Conservation (phyloP, 2,113 vertebrate genomes). For the Brachyhypopomus gauderio region DNA sequence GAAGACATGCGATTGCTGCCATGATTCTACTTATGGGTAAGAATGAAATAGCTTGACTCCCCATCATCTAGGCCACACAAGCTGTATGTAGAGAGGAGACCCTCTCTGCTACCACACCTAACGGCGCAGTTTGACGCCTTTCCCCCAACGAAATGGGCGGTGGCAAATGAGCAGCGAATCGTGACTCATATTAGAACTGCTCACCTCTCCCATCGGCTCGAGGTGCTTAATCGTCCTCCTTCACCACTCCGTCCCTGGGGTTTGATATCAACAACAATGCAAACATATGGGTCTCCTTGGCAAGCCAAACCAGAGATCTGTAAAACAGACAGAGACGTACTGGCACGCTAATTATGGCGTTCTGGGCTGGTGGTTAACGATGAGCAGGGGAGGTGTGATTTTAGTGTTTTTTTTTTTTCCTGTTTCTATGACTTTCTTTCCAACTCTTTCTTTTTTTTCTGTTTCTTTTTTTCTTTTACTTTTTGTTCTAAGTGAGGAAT, state of each 20-base stretch:
- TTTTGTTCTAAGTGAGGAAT: neutral
- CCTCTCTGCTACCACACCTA: neutral
- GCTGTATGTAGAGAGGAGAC: neutral
- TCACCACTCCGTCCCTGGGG: neutral
- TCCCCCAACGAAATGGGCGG: neutral
- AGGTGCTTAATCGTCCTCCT: neutral
- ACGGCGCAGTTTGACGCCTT: neutral
- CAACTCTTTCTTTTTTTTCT: neutral
- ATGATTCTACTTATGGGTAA: too few species aligned
- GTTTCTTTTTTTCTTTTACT: neutral
- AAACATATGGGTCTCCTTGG: slow-evolving; percentile 26
- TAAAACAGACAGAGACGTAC: neutral
- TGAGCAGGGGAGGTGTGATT: slow-evolving; percentile 19
- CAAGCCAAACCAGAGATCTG: neutral
- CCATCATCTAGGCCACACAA: too few species aligned
- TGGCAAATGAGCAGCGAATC: neutral
- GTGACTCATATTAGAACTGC: neutral
- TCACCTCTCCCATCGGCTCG: neutral
- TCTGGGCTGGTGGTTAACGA: slow-evolving; percentile 11
- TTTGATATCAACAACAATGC: neutral
- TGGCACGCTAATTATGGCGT: slow-evolving; percentile 27
- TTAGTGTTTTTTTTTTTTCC: too few species aligned
- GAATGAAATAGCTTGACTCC: too few species aligned
- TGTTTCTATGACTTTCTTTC: slow-evolving; percentile 4
- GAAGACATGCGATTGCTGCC: too few species aligned